These are phyloP conservation scores for Tribolium madens DNA, from an alignment of 1,140 invertebrate species.

Conservation along the genomic window DNA sequence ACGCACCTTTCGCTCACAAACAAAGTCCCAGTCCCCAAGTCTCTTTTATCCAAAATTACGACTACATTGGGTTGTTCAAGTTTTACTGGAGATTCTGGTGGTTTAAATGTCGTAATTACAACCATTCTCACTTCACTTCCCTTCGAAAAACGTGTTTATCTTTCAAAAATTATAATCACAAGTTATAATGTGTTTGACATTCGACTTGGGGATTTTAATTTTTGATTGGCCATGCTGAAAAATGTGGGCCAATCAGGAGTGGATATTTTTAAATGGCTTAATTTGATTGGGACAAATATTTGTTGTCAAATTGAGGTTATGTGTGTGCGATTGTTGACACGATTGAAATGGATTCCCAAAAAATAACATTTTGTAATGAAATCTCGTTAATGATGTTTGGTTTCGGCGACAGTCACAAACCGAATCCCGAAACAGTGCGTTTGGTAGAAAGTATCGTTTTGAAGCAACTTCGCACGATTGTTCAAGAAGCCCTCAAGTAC, in stretches of 20 bases:
- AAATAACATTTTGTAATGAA: slow-evolving; percentile 69
- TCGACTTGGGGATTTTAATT: neutral
- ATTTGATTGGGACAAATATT: slow-evolving; percentile 3
- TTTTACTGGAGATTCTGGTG: slow-evolving; percentile 60
- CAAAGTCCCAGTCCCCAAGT: slow-evolving; percentile 61
- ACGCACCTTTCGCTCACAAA: slow-evolving; percentile 62
- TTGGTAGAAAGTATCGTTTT: slow-evolving; percentile 76
- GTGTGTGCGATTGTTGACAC: neutral
- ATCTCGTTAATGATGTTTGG: slow-evolving; percentile 81
- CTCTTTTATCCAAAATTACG: slow-evolving; percentile 61
- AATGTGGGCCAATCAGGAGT: neutral
- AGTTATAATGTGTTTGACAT: neutral
- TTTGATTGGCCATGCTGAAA: neutral
- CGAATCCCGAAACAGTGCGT: slow-evolving; percentile 74
- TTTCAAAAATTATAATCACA: neutral
- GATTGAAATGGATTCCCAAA: slow-evolving; percentile 51
- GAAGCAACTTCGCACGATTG: slow-evolving; percentile 71
- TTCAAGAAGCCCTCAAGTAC: slow-evolving; percentile 71
- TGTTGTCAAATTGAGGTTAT: slow-evolving; percentile 9
- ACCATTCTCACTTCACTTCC: slow-evolving; percentile 57
- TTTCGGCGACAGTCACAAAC: slow-evolving; percentile 77
- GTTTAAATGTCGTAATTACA: slow-evolving; percentile 58
- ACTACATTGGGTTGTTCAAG: slow-evolving; percentile 58
- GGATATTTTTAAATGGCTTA: neutral
- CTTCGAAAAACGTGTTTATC: neutral